A percentile compares a stretch with the other conserved stretches of the same genome.
phyloP scores from a whole-genome alignment of 2,797 vertebrate genomes.

The Onychomys torridus region DNA sequence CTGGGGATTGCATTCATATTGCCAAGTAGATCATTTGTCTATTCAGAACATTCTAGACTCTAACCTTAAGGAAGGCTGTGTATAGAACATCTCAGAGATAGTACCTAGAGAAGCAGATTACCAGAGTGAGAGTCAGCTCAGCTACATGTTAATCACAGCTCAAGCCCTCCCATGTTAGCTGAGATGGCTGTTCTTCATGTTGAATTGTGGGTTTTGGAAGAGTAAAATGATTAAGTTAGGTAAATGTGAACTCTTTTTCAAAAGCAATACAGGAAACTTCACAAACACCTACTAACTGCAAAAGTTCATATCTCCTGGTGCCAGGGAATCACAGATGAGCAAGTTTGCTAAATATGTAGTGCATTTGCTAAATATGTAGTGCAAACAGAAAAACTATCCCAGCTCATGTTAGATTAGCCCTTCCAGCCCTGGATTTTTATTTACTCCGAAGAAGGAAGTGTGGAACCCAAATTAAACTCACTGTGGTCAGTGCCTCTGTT shows the following conservation, averaged over 20 bases:
- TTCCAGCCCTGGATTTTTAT: constrained; percentile 47
- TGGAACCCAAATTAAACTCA: background rate
- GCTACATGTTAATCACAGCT: background rate
- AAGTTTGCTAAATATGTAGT: constrained; percentile 31
- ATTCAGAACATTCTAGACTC: constrained; percentile 25
- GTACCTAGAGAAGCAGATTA: background rate
- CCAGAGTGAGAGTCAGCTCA: background rate
- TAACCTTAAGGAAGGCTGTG: constrained; percentile 44
- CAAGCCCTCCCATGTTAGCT: background rate
- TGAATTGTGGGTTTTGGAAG: background rate
- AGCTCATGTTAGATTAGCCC: constrained; percentile 37
- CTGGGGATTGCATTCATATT: constrained; percentile 21
- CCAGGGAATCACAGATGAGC: constrained; percentile 26
- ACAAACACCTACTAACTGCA: constrained; percentile 38
- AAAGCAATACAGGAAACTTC: constrained; percentile 6
- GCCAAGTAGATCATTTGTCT: constrained; percentile 51
- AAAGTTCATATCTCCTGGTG: constrained; percentile 20
- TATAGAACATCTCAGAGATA: constrained; percentile 22
- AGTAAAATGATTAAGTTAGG: constrained; percentile 8
- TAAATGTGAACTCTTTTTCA: constrained; percentile 11
- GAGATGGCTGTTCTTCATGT: background rate
- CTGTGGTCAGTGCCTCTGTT: constrained; percentile 48
- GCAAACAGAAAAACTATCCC: constrained; percentile 9
- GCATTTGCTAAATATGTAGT: constrained; percentile 22
- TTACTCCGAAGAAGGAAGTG: constrained; percentile 57